phyloP scores from a whole-genome alignment of 2,888 invertebrate species.

The Folsomia candida region DNA sequence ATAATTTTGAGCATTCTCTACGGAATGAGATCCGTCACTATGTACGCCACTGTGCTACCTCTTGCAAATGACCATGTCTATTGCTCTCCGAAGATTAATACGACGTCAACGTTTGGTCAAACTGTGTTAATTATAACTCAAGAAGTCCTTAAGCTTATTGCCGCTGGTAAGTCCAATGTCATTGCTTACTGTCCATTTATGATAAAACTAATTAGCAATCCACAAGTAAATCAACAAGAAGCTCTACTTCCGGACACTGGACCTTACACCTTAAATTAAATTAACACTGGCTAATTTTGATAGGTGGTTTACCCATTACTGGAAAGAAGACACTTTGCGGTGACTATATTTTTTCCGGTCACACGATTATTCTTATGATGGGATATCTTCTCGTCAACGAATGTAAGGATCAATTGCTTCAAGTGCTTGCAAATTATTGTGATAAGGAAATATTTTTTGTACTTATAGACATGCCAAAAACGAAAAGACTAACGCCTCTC shows the following conservation, averaged over 20 bases:
- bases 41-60: constrained; percentile 57
- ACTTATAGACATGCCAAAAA: constrained; percentile 55
- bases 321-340: constrained; percentile 51
- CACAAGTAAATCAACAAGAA: too few relatives aligned
- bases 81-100: constrained; percentile 55
- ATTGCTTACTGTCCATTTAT: too few relatives aligned
- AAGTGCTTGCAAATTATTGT: background rate
- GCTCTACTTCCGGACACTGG: too few relatives aligned
- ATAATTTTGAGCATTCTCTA: constrained; percentile 54
- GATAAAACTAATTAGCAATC: too few relatives aligned
- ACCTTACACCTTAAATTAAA: too few relatives aligned
- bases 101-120: constrained; percentile 40
- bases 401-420: constrained; percentile 53
- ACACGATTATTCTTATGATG: constrained; percentile 56
- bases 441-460: background rate
- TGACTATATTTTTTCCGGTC: constrained; percentile 56
- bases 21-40: constrained; percentile 54
- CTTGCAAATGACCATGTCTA: constrained; percentile 54
- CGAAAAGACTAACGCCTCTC: constrained; percentile 53
- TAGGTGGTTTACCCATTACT: constrained; percentile 53
- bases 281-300: constrained; percentile 54
- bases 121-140: constrained; percentile 38
- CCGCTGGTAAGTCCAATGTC: too few relatives aligned
- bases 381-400: constrained; percentile 54
- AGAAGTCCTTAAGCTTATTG: constrained; percentile 53